phyloP scores from a whole-genome alignment of 2,797 vertebrate species.

The Sebastes aleutianus region DNA sequence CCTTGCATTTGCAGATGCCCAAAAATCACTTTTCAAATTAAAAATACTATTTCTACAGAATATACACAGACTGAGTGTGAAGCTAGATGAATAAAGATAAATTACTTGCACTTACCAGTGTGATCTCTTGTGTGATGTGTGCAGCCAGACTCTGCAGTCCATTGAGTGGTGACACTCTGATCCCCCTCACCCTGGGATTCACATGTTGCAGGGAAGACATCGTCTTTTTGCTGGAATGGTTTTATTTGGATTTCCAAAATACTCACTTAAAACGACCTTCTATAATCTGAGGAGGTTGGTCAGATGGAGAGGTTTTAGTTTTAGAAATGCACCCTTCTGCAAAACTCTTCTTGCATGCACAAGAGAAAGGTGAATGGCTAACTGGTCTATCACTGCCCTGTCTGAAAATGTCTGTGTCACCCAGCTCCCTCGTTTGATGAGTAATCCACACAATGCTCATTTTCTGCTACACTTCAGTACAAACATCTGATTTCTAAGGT shows the following conservation, averaged over 20 bases:
- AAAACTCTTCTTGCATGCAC: background rate
- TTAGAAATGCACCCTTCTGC: background rate
- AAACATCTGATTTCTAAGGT: background rate
- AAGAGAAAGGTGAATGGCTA: background rate
- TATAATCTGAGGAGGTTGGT: background rate
- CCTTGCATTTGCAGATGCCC: background rate
- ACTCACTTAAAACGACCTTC: background rate
- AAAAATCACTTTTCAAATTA: background rate
- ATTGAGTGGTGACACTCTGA: constrained; percentile 18
- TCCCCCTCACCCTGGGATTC: constrained; percentile 48
- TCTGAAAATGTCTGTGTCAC: background rate
- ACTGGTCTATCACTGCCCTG: background rate
- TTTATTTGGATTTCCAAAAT: background rate
- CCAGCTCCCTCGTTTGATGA: background rate
- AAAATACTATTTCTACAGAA: background rate
- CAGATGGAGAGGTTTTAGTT: background rate
- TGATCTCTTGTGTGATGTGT: constrained; percentile 19
- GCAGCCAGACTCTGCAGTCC: constrained; percentile 22
- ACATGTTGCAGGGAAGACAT: constrained; percentile 54
- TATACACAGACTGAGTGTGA: background rate
- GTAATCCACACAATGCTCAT: background rate
- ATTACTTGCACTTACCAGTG: constrained; percentile 6
- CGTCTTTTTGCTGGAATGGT: background rate
- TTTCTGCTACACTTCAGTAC: background rate
- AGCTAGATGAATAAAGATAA: background rate